Conservation (phyloP, 2,113 vertebrate genomes). For the Mohoua ochrocephala region DNA sequence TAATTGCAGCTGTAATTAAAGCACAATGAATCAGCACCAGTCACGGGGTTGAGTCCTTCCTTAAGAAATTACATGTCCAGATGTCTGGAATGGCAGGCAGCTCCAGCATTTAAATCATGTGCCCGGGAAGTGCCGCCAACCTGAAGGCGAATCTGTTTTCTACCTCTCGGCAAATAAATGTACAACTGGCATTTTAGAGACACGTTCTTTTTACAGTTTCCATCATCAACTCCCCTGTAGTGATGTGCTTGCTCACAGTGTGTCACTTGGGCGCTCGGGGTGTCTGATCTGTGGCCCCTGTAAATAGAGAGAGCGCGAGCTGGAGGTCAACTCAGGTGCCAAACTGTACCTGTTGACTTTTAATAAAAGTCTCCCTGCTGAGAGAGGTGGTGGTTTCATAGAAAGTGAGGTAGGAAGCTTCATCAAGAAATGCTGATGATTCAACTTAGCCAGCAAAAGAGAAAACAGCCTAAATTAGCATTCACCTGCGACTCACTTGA, state of each 20-base stretch:
- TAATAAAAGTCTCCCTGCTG: neutral
- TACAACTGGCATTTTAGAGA: conserved; percentile 1
- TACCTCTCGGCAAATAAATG: neutral
- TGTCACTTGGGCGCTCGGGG: neutral
- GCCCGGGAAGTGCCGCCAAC: neutral
- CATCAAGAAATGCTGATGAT: neutral
- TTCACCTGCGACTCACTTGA: neutral
- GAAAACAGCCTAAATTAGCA: neutral
- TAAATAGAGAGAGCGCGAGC: neutral
- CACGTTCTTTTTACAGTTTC: neutral
- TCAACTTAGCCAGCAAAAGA: neutral
- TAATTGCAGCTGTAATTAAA: conserved; percentile 49
- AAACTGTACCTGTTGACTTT: neutral
- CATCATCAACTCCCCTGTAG: neutral
- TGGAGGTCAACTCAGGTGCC: neutral
- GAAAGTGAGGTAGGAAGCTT: neutral
- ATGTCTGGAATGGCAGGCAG: conserved; percentile 45
- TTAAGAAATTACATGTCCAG: conserved; percentile 45
- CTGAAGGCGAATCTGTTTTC: neutral
- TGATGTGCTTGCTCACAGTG: neutral
- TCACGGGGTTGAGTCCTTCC: conserved; percentile 23
- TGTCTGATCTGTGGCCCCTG: neutral
- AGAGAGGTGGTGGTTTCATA: neutral
- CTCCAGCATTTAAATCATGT: conserved; percentile 40
- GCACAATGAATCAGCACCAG: conserved; percentile 29